phyloP scores from a whole-genome alignment of 2,888 invertebrate species.

The Drosophila engyochracea region DNA sequence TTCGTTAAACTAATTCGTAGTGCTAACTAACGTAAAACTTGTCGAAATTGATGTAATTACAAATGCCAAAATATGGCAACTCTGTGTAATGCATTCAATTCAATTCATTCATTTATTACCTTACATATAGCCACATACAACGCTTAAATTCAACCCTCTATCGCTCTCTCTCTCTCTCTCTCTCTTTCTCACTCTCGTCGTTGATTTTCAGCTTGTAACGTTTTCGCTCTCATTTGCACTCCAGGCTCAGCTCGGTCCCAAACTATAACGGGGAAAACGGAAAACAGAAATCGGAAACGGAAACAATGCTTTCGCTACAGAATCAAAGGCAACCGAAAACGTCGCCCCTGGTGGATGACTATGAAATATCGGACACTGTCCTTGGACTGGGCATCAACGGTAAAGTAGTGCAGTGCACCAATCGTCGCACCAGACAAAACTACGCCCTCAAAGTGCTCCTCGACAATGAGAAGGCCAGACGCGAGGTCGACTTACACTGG shows the following conservation, averaged over 20 bases:
- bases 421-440: constrained; percentile 91
- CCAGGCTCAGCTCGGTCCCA: constrained; percentile 14
- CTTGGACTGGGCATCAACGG: constrained; percentile 99
- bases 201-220: neutral
- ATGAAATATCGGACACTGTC: constrained; percentile 96
- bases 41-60: neutral
- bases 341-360: constrained; percentile 94
- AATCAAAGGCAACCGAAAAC: constrained; percentile 88
- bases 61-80: neutral
- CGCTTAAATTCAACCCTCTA: neutral
- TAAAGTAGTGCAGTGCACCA: constrained; percentile 98
- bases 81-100: neutral
- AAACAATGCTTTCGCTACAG: constrained; percentile 68
- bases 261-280: constrained; percentile 1
- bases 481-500: constrained; percentile 99
- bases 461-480: constrained; percentile 95
- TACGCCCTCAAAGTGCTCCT: constrained; percentile 97
- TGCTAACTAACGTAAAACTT: neutral
- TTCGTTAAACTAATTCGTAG: neutral
- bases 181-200: neutral
- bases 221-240: neutral
- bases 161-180: neutral
- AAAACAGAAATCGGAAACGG: constrained; percentile 2
- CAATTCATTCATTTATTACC: neutral
- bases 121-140: neutral